Conservation (phyloP, 2,888 invertebrate species). For the Macrophya annulata region DNA sequence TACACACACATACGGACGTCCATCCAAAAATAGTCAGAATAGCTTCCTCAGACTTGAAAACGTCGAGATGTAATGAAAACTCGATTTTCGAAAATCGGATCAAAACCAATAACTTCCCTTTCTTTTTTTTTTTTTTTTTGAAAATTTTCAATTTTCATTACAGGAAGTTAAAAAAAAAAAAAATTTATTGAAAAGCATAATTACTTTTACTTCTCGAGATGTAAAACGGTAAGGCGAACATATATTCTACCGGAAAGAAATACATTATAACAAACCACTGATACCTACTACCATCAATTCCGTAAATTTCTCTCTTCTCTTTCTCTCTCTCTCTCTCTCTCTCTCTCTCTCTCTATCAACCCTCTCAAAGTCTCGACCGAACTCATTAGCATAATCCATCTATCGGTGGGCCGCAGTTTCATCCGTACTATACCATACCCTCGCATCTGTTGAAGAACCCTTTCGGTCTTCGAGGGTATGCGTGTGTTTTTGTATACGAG, state of each 20-base stretch:
- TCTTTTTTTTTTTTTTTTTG: no score
- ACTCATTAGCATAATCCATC: constrained; percentile 64
- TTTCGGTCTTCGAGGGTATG: not conserved
- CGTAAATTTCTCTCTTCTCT: not conserved
- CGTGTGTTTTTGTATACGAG: not conserved
- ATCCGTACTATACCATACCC: not conserved
- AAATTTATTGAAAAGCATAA: no score
- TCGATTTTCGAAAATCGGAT: no score
- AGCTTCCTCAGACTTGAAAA: no score
- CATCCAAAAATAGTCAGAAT: no score
- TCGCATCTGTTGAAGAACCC: not conserved
- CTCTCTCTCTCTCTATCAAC: not conserved
- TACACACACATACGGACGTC: no score
- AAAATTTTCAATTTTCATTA: no score
- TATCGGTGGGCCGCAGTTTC: constrained; percentile 53
- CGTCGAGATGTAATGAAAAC: no score
- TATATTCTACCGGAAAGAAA: not conserved
- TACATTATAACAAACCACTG: constrained; percentile 21
- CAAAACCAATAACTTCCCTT: no score
- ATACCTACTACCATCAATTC: not conserved
- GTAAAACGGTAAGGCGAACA: not conserved
- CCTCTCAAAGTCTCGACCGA: constrained; percentile 28
- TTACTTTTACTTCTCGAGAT: not conserved
- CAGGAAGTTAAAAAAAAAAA: no score
- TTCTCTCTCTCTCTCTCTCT: not conserved